Percentiles rank a stretch among this genome's conserved stretches.
phyloP scores from a whole-genome alignment of 2,797 vertebrate species.

The Sebastes kiyomatsui region DNA sequence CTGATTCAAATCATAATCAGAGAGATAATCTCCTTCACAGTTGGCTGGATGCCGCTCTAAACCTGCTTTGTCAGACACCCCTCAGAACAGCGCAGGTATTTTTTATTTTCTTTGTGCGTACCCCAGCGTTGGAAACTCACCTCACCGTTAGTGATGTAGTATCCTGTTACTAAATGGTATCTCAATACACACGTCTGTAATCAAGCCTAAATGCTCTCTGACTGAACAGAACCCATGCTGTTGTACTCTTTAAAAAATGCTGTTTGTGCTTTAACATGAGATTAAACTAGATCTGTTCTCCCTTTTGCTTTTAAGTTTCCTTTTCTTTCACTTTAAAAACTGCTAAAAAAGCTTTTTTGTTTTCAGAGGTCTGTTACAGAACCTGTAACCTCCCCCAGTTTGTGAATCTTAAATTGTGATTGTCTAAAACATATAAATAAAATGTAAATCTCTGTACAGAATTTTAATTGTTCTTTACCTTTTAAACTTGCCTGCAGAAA shows the following conservation, averaged over 20 bases:
- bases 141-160: slow-evolving; percentile 43
- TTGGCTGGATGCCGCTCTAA: background rate
- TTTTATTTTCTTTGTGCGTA: slow-evolving; percentile 19
- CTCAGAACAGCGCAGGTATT: background rate
- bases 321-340: slow-evolving; percentile 46
- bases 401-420: slow-evolving; percentile 72
- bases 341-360: slow-evolving; percentile 8
- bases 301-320: slow-evolving; percentile 46
- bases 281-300: slow-evolving; percentile 58
- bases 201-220: slow-evolving; percentile 25
- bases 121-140: slow-evolving; percentile 13
- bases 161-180: slow-evolving; percentile 51
- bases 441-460: slow-evolving; percentile 75
- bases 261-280: slow-evolving; percentile 56
- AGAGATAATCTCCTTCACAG: background rate
- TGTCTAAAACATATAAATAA: slow-evolving; percentile 81
- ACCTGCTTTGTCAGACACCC: slow-evolving; percentile 2
- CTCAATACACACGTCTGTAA: slow-evolving; percentile 41
- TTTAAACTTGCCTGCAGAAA: background rate
- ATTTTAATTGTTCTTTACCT: background rate
- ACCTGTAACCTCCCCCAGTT: slow-evolving; percentile 42
- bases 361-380: slow-evolving; percentile 68
- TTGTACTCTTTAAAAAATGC: slow-evolving; percentile 43
- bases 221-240: slow-evolving; percentile 49
- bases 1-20: background rate